A percentile compares a stretch with the other conserved stretches of the same genome.
These are phyloP conservation scores for Anhinga anhinga DNA, from an alignment of 2,113 vertebrate species.

Conservation along the genomic window DNA sequence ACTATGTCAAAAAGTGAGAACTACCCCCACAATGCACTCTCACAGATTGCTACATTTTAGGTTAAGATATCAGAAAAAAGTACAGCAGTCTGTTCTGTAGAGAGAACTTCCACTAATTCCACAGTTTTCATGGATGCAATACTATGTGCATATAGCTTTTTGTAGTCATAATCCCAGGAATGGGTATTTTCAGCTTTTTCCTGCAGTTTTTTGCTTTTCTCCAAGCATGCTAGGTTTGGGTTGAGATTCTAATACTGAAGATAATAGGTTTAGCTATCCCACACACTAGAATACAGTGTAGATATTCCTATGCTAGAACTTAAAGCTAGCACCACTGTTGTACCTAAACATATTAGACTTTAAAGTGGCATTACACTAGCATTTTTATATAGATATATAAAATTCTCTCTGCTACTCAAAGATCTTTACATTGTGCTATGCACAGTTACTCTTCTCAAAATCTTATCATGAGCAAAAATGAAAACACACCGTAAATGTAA, in stretches of 20 bases:
- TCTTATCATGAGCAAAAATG: background rate
- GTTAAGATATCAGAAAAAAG: background rate
- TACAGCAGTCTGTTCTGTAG: background rate
- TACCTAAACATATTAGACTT: background rate
- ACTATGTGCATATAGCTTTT: background rate
- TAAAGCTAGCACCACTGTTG: background rate
- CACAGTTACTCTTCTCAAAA: background rate
- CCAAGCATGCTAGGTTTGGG: background rate
- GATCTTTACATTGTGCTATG: background rate
- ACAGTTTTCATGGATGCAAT: background rate
- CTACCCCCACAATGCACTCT: background rate
- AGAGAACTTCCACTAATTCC: background rate
- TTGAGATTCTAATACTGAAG: background rate
- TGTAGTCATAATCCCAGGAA: background rate
- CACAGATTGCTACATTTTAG: background rate
- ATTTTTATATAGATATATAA: background rate
- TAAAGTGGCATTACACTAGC: background rate
- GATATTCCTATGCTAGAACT: background rate
- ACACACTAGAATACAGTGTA: fast-evolving
- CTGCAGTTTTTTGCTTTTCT: background rate
- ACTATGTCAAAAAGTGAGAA: background rate
- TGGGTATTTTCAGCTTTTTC: background rate
- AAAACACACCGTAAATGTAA: background rate
- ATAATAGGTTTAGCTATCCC: background rate
- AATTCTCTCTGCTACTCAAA: background rate